These are phyloP conservation scores for Ptilodon capucinus DNA, from an alignment of 2,888 invertebrate species.

Conservation along the genomic window DNA sequence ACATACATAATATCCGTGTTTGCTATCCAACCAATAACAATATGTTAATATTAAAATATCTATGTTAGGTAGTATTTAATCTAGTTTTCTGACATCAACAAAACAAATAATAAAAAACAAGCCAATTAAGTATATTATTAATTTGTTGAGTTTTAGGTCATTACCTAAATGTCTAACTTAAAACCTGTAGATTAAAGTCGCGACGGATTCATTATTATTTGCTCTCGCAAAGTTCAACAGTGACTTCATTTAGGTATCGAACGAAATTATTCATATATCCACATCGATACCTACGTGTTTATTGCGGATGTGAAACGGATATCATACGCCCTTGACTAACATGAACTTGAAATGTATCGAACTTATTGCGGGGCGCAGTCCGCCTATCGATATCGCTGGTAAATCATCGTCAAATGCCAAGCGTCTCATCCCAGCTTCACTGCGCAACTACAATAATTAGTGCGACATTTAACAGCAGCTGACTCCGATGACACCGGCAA, in stretches of 20 bases:
- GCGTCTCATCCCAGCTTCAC: slow-evolving; percentile 17
- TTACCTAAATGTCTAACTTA: not conserved
- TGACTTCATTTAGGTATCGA: slow-evolving; percentile 4
- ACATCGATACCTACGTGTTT: slow-evolving; percentile 18
- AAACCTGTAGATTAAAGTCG: not conserved
- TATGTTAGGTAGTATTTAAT: too few relatives aligned
- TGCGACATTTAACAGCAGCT: slow-evolving; percentile 29
- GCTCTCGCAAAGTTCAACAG: slow-evolving; percentile 7
- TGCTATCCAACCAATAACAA: too few relatives aligned
- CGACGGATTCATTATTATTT: slow-evolving; percentile 3
- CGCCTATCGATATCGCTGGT: slow-evolving; percentile 17
- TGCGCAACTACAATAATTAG: slow-evolving; percentile 21
- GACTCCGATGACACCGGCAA: slow-evolving; percentile 46
- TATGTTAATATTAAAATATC: too few relatives aligned
- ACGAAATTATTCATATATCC: slow-evolving; percentile 1
- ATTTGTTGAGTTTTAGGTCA: not conserved
- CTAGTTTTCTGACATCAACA: not conserved
- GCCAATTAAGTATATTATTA: not conserved
- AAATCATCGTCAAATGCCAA: slow-evolving; percentile 49
- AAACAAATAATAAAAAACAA: not conserved
- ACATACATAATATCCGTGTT: too few relatives aligned
- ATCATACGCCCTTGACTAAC: slow-evolving; percentile 44
- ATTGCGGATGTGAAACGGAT: slow-evolving; percentile 46
- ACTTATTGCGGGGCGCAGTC: slow-evolving; percentile 34
- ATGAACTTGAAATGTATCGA: slow-evolving; percentile 32